A percentile compares a stretch with the other conserved stretches of the same genome.
Conservation (phyloP, 2,888 invertebrate species). For the Tribolium freemani region DNA sequence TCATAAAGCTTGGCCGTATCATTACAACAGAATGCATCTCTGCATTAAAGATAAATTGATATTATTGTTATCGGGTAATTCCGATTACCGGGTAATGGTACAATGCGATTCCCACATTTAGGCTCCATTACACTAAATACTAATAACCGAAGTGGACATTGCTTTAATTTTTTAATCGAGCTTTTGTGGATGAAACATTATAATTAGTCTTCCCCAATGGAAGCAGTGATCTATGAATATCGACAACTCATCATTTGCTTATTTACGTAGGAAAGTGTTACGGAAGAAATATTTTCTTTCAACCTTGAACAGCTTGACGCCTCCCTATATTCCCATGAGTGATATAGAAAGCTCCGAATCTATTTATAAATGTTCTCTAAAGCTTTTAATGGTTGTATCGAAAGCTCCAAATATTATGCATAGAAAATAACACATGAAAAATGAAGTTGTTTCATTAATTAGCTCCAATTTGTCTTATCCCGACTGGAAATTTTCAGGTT, state of each 20-base stretch:
- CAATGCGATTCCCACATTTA: neutral
- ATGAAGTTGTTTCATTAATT: neutral
- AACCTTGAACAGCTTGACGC: slow-evolving; percentile 11
- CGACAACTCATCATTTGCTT: slow-evolving; percentile 1
- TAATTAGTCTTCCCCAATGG: slow-evolving; percentile 5
- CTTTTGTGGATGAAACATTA: slow-evolving; percentile 1
- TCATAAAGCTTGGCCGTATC: neutral
- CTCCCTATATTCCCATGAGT: slow-evolving; percentile 30
- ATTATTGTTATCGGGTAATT: neutral
- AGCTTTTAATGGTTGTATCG: slow-evolving; percentile 28
- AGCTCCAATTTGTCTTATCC: neutral
- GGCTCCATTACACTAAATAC: neutral
- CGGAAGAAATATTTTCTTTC: slow-evolving; percentile 2
- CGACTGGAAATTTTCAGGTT: slow-evolving; percentile 1
- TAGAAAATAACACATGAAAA: neutral
- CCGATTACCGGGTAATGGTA: neutral
- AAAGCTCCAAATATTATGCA: slow-evolving; percentile 14
- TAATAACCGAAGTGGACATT: neutral
- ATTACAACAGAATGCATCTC: neutral
- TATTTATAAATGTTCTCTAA: slow-evolving; percentile 31
- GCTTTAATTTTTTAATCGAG: neutral
- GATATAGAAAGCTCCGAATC: slow-evolving; percentile 25
- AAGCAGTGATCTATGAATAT: slow-evolving; percentile 9
- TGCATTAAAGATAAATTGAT: slow-evolving; percentile 5
- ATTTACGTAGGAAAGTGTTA: slow-evolving; percentile 22